Percentiles rank a stretch among this genome's conserved stretches.
phyloP scores from a whole-genome alignment of 2,888 invertebrate species.

The Pocota personata region DNA sequence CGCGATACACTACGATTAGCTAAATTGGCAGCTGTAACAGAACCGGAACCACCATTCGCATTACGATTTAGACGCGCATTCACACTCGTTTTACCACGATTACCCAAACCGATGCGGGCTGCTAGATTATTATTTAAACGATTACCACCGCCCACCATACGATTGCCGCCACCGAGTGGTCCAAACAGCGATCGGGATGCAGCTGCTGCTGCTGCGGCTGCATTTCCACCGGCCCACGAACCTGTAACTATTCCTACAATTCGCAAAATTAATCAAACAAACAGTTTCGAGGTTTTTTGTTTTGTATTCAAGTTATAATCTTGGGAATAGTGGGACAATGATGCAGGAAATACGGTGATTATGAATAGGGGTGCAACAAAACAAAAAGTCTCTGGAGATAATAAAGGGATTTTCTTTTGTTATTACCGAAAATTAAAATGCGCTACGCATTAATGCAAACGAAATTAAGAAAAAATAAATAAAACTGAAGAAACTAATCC shows the following conservation, averaged over 20 bases:
- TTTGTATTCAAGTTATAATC: slow-evolving; percentile 65
- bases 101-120: slow-evolving; percentile 52
- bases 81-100: slow-evolving; percentile 64
- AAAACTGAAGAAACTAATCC: slow-evolving; percentile 35
- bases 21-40: slow-evolving; percentile 50
- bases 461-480: slow-evolving; percentile 34
- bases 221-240: slow-evolving; percentile 76
- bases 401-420: slow-evolving; percentile 19
- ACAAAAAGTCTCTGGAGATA: slow-evolving; percentile 68
- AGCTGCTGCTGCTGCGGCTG: slow-evolving; percentile 66
- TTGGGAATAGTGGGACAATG: slow-evolving; percentile 48
- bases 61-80: slow-evolving; percentile 73
- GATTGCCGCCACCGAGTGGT: slow-evolving; percentile 73
- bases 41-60: slow-evolving; percentile 54
- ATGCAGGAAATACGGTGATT: slow-evolving; percentile 47
- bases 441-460: slow-evolving; percentile 55
- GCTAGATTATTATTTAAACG: slow-evolving; percentile 69
- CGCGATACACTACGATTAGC: slow-evolving; percentile 66
- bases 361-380: slow-evolving; percentile 59
- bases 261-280: slow-evolving; percentile 76
- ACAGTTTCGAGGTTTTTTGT: slow-evolving; percentile 72
- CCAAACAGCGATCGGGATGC: slow-evolving; percentile 74
- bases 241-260: slow-evolving; percentile 78
- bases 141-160: slow-evolving; percentile 71
- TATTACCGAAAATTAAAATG: slow-evolving; percentile 24